Evolutionary conservation across 2,797 vertebrate genomes (phyloP).

Genomic region (Anableps anableps): DNA sequence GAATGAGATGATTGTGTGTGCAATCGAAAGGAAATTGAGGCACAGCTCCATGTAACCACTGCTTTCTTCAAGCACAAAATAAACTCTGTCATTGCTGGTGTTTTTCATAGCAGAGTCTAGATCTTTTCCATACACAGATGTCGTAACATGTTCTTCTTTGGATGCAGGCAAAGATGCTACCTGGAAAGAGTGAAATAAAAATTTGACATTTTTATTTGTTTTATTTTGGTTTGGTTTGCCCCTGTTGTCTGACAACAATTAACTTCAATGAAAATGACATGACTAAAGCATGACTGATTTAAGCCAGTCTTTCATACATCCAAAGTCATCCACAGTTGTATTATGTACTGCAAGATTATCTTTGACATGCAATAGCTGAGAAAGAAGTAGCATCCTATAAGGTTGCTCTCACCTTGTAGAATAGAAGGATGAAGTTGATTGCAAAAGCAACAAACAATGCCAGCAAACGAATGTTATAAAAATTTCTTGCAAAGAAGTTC

Average conservation of each 20-base stretch:
- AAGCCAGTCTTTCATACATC: background rate
- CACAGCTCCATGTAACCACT: constrained; percentile 86
- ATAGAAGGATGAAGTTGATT: constrained; percentile 96
- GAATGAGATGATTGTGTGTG: constrained; percentile 93
- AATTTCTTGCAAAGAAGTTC: constrained; percentile 96
- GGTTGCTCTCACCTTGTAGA: constrained; percentile 88
- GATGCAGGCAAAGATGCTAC: constrained; percentile 83
- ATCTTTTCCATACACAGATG: constrained; percentile 27
- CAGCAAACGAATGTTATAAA: constrained; percentile 94
- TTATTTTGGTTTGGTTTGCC: background rate
- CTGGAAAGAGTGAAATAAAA: constrained; percentile 64
- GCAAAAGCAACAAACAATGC: constrained; percentile 92
- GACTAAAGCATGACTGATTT: background rate
- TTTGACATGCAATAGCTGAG: background rate
- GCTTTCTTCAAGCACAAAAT: constrained; percentile 88
- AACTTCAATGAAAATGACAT: background rate
- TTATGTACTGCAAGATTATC: background rate
- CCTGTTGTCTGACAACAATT: background rate
- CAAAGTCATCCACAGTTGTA: background rate
- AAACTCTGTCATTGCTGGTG: constrained; percentile 64
- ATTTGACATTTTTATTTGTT: background rate
- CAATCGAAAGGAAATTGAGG: constrained; percentile 84
- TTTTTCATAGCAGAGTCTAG: constrained; percentile 21
- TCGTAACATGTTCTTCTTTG: constrained; percentile 67
- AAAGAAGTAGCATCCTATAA: background rate